Base-by-base conservation (phyloP, 1,140 invertebrate genomes). In the Micrasema longulum region DNA sequence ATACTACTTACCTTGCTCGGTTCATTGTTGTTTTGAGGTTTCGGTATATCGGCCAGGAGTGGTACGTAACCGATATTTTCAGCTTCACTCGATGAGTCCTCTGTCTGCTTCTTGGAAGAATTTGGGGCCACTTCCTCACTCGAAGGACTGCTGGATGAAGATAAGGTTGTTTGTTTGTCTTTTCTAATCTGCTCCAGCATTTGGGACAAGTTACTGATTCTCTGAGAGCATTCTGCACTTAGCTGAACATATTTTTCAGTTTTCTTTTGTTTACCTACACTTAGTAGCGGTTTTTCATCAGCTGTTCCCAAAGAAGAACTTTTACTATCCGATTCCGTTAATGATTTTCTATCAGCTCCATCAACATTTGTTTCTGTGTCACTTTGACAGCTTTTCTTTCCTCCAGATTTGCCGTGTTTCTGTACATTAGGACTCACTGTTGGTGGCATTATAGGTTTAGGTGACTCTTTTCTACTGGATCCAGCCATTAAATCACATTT, bases 131-230 rank as follows among this genome's bases (percentile, higher is more conserved):
- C 78, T 10, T 22, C 72, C 12, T 69, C 55, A 69, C 50, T 76
- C 18, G 69, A 65, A 52, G 67, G 64, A 72, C 57, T 52, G 7
- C 38, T 52, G 16, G 18, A 71, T 41, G 65, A 31, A 36, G 62
- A 73, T 68, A 62, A 45, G 48, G 67, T 60, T 79, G 80, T 78
- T 80, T 82, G 23, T 77, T 87, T 88, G 77, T 87, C 87, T 77
- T 79, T 80, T 45, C 87, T 80, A 1, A 88, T 83, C 80, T 88
- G 82, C 62, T 87, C 82, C 23, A 88, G 81, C 76, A 87, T 85
- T 71, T 82, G 82, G 1, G 86, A 83, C 52, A 88, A 78, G 74
- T 84, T 83, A n/a, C 82, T 84, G 11, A 88, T 83, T 47, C 85
- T 79, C 78, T 85, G 82, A 10, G 81, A 84, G 76, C 86, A 88